phyloP scores from a whole-genome alignment of 2,113 vertebrate genomes.

The Heterotis niloticus region DNA sequence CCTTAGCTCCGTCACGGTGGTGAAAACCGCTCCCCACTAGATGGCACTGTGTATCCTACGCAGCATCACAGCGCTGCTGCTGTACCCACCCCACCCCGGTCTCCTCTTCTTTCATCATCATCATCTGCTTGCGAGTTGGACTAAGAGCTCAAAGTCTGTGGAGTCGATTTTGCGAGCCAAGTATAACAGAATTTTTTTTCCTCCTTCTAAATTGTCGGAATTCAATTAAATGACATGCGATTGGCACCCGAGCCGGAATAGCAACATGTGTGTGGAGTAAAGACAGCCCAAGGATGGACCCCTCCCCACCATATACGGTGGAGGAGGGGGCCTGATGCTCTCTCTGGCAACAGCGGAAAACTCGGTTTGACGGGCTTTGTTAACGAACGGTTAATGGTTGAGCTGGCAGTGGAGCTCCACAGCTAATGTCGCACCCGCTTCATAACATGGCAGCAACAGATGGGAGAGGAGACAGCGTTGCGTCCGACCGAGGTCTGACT shows the following conservation, averaged over 20 bases:
- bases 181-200: conserved; percentile 2
- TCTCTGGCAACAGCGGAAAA: neutral
- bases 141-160: neutral
- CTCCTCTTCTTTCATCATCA: neutral
- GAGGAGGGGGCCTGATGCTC: neutral
- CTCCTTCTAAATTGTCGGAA: conserved; percentile 6
- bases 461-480: neutral
- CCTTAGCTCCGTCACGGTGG: too few relatives aligned
- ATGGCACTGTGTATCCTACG: conserved; percentile 24
- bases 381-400: conserved; percentile 1
- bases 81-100: neutral
- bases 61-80: neutral
- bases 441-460: neutral
- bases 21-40: conserved; percentile 28
- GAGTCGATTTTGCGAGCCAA: neutral
- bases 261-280: conserved; percentile 1
- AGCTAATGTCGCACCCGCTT: neutral
- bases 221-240: neutral
- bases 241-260: conserved; percentile 7
- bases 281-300: neutral
- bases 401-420: neutral
- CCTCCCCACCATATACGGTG: neutral
- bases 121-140: neutral
- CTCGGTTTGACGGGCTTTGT: conserved; percentile 1
- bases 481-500: neutral